phyloP scores from a whole-genome alignment of 2,888 invertebrate genomes.

The Notodonta ziczac region DNA sequence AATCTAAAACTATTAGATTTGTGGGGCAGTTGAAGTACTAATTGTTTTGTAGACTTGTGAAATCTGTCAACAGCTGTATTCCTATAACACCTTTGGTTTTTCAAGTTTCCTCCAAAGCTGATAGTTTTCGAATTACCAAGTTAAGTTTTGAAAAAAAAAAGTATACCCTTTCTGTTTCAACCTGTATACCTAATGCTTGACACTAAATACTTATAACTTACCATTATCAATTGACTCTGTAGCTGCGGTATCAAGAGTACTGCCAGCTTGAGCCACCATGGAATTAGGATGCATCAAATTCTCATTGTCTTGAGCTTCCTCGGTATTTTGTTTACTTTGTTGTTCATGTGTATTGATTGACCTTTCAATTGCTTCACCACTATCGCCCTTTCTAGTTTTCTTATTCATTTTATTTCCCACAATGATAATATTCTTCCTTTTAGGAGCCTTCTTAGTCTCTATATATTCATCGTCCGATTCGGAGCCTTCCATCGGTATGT shows the following conservation, averaged over 20 bases:
- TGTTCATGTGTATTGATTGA: slow-evolving; percentile 14
- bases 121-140: too few species aligned
- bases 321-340: slow-evolving; percentile 7
- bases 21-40: too few species aligned
- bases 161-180: too few species aligned
- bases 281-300: slow-evolving; percentile 42
- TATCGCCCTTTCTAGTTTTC: background rate
- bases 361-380: slow-evolving; percentile 7
- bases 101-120: too few species aligned
- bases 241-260: slow-evolving; percentile 37
- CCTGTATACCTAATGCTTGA: too few species aligned
- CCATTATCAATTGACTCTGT: slow-evolving; percentile 45
- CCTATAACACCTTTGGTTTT: too few species aligned
- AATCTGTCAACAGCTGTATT: too few species aligned
- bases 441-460: slow-evolving; percentile 17
- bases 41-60: too few species aligned
- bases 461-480: slow-evolving; percentile 50
- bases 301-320: slow-evolving; percentile 10
- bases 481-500: slow-evolving; percentile 53
- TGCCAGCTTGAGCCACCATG: slow-evolving; percentile 57
- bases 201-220: slow-evolving; percentile 7
- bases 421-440: slow-evolving; percentile 45
- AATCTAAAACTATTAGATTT: too few species aligned
- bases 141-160: too few species aligned
- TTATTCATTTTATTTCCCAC: slow-evolving; percentile 44